Evolutionary conservation across 2,888 invertebrate genomes (phyloP), one percentile per base, ranked within the genome.

Genomic region (Orgyia antiqua): DNA sequence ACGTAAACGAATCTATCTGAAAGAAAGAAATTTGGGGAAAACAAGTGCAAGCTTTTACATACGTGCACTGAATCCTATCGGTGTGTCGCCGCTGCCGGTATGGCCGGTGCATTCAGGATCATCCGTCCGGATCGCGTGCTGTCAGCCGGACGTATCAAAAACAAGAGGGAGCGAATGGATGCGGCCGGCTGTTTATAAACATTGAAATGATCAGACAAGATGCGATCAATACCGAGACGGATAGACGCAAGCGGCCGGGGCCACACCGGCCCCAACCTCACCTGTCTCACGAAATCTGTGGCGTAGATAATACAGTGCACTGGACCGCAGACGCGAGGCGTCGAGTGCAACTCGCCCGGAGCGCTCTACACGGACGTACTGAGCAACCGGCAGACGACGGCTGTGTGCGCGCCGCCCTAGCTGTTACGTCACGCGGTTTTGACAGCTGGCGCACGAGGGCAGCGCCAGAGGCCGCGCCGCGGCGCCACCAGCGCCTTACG

Each of bases 101-200:
- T 55, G 45, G 49, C 50, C 52, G 58, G 58, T 59, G 59, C 64
- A 69, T 66, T 58, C 69, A 62, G 68, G 61, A 65, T 55, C 65
- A 55, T 55, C 64, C 55, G 60, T 56, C 59, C 61, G 46, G 49
- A 52, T 61, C 53, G 59, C 49, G 52, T 57, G 49, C 58, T 55
- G 58, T 53, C 58, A 57, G 57, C 46, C 57, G 53, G 59, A 60
- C 58, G 67, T 68, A 65, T 73, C 68, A 72, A 72, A 73, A 77
- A 70, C 75, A 75, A 74, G 69, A 69, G 64, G 67, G 63, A 59
- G 43, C 62, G 59, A 68, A 63, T 69, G 53, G 69, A 72, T 68
- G 70, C 72, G 60, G 64, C 77, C 82, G 74, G 74, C 74, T 82
- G 84, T 83, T 83, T 84, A 83, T 84, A 84, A 84, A 84, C 84